Evolutionary conservation across 1,140 invertebrate species (phyloP).

Genomic region (Temnothorax curvispinosus): DNA sequence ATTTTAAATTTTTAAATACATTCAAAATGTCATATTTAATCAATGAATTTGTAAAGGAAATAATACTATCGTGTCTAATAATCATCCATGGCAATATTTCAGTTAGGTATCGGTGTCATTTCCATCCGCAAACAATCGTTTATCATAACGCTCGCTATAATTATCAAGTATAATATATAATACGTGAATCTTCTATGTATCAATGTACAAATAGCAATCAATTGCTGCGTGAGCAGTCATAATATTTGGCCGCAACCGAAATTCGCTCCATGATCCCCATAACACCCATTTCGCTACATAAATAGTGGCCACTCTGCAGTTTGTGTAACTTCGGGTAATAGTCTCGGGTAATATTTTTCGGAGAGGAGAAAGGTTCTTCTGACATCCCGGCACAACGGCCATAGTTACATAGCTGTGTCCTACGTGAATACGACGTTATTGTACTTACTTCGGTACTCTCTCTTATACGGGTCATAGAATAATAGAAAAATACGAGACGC

Average conservation of each 20-base stretch:
- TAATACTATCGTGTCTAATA: neutral
- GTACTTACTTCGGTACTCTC: constrained; percentile 48
- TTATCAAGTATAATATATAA: constrained; percentile 25
- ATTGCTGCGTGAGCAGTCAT: constrained; percentile 24
- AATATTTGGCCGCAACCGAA: constrained; percentile 25
- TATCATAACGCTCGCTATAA: neutral
- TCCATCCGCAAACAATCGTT: constrained; percentile 29
- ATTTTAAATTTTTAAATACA: neutral
- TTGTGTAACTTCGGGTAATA: neutral
- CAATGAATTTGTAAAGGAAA: neutral
- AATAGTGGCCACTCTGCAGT: neutral
- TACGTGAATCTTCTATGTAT: neutral
- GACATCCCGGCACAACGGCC: constrained; percentile 12
- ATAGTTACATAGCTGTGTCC: constrained; percentile 19
- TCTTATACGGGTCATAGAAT: constrained; percentile 51
- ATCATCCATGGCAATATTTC: neutral
- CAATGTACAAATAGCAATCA: constrained; percentile 30
- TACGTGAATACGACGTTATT: constrained; percentile 66
- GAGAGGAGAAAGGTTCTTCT: constrained; percentile 10
- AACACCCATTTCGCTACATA: constrained; percentile 7
- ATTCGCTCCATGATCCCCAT: constrained; percentile 10
- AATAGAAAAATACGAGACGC: constrained; percentile 48
- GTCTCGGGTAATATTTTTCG: constrained; percentile 33
- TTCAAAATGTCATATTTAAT: neutral
- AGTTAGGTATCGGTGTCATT: constrained; percentile 21